Percentiles rank a stretch among this genome's conserved stretches.
These are phyloP conservation scores for Mythimna impura DNA, from an alignment of 2,888 invertebrate species.

Conservation along the genomic window DNA sequence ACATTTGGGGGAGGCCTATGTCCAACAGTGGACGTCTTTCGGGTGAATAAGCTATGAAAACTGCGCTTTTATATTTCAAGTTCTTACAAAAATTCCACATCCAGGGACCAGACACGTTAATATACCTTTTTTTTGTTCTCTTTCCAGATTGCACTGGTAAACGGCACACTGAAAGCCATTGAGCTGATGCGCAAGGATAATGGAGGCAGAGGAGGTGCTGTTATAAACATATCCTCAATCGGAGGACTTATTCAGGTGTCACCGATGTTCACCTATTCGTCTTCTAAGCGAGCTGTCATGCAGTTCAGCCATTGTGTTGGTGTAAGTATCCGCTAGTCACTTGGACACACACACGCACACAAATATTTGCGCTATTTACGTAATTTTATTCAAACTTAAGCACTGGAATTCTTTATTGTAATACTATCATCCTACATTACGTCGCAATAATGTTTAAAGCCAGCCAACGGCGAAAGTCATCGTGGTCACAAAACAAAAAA, in stretches of 20 bases:
- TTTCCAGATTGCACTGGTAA: slow-evolving; percentile 66
- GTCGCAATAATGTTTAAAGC: neutral
- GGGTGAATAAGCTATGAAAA: too few relatives aligned
- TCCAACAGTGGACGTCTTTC: too few relatives aligned
- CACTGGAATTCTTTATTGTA: too few relatives aligned
- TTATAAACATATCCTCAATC: slow-evolving; percentile 72
- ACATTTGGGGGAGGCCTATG: too few relatives aligned
- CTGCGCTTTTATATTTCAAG: too few relatives aligned
- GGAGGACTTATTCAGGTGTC: slow-evolving; percentile 60
- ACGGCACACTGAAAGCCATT: slow-evolving; percentile 68
- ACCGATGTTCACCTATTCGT: slow-evolving; percentile 63
- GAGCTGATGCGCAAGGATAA: slow-evolving; percentile 70
- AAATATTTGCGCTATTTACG: neutral
- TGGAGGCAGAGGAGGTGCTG: slow-evolving; percentile 70
- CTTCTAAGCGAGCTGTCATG: slow-evolving; percentile 69
- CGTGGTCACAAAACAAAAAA: too few relatives aligned
- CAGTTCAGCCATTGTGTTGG: slow-evolving; percentile 71
- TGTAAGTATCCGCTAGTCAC: slow-evolving; percentile 54
- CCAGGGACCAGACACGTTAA: too few relatives aligned
- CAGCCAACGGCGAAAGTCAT: too few relatives aligned
- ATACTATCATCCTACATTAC: too few relatives aligned
- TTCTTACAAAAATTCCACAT: too few relatives aligned
- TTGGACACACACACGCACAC: neutral
- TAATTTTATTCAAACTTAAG: neutral
- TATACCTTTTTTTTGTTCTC: too few relatives aligned